Evolutionary conservation across 1,140 invertebrate species (phyloP).

Genomic region (Trachymyrmex cornetzi): DNA sequence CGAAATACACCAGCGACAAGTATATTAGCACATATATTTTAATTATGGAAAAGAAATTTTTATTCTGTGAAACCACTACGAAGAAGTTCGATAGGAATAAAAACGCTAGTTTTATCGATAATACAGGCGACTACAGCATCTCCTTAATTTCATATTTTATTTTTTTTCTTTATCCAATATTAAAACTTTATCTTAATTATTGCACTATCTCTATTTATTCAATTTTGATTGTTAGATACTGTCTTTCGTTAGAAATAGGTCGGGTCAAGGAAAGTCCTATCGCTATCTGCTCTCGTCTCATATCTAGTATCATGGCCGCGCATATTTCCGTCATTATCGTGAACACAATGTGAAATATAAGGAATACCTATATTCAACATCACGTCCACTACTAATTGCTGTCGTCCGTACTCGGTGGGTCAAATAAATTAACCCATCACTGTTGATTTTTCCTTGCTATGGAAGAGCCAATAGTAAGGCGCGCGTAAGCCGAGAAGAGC

Average conservation of each 20-base stretch:
- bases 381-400: conserved; percentile 74
- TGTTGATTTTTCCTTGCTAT: conserved; percentile 25
- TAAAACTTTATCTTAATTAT: too few species aligned
- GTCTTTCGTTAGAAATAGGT: background rate
- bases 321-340: conserved; percentile 7
- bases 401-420: conserved; percentile 73
- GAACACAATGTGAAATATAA: conserved; percentile 35
- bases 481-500: conserved; percentile 67
- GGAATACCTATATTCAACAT: conserved; percentile 56
- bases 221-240: background rate
- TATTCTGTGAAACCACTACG: too few species aligned
- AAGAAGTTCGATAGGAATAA: too few species aligned
- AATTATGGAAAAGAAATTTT: too few species aligned
- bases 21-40: too few species aligned
- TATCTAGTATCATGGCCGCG: conserved; percentile 28
- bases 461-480: conserved; percentile 48
- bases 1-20: too few species aligned
- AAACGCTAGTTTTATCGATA: too few species aligned
- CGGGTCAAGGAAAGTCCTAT: background rate
- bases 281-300: conserved; percentile 17
- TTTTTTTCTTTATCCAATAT: too few species aligned
- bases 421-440: conserved; percentile 83
- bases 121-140: too few species aligned
- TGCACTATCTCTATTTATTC: background rate
- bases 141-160: too few species aligned